phyloP scores from a whole-genome alignment of 2,113 vertebrate genomes.

The Malurus cyaneus region DNA sequence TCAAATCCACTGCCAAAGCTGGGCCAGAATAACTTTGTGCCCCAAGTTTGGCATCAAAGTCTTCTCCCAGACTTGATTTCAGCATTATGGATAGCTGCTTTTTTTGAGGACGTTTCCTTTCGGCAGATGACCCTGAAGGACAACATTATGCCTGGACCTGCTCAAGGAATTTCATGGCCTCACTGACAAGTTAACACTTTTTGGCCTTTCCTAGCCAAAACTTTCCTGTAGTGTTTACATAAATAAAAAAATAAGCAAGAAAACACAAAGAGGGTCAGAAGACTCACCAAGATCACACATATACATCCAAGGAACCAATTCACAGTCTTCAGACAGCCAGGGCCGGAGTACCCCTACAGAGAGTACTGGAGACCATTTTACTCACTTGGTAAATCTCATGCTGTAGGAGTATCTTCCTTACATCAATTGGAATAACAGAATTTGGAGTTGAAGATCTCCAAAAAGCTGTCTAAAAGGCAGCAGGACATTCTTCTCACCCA shows the following conservation, averaged over 20 bases:
- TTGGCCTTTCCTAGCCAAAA: background rate
- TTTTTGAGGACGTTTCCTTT: background rate
- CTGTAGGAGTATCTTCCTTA: background rate
- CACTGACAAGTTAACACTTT: background rate
- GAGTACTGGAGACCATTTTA: background rate
- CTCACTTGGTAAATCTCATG: background rate
- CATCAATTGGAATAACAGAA: background rate
- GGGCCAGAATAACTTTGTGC: background rate
- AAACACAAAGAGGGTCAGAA: background rate
- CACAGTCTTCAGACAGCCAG: background rate
- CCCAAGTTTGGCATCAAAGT: background rate
- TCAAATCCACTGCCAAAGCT: background rate
- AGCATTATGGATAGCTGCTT: background rate
- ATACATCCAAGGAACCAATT: background rate
- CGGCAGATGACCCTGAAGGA: background rate
- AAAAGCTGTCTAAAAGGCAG: background rate
- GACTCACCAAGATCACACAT: background rate
- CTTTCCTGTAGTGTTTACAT: background rate
- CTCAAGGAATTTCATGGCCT: background rate
- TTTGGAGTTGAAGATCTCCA: background rate
- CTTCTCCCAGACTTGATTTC: background rate
- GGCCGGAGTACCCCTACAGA: background rate
- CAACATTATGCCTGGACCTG: accelerated
- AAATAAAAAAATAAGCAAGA: background rate
- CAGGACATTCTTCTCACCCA: background rate